Percentiles rank a stretch among this genome's conserved stretches.
These are phyloP conservation scores for Malurus cyaneus DNA, from an alignment of 2,113 vertebrate genomes.

Conservation along the genomic window DNA sequence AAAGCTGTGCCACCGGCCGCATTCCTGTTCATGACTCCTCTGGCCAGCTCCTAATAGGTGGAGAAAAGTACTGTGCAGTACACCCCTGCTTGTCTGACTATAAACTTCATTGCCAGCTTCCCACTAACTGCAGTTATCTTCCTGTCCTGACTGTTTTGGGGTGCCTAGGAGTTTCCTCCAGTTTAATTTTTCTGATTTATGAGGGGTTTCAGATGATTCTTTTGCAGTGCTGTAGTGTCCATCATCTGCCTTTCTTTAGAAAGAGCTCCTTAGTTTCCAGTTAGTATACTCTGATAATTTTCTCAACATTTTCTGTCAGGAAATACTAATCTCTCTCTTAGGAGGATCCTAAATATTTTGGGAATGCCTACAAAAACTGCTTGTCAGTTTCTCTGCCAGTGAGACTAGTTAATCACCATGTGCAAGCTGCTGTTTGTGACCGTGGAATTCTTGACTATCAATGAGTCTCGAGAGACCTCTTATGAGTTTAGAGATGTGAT, in stretches of 20 bases:
- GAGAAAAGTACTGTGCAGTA: not conserved
- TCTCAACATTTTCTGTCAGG: not conserved
- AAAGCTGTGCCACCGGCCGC: not conserved
- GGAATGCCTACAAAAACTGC: not conserved
- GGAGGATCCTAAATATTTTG: not conserved
- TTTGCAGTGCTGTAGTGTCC: not conserved
- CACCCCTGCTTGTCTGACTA: not conserved
- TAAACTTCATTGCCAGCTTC: not conserved
- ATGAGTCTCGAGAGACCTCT: not conserved
- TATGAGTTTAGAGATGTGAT: not conserved
- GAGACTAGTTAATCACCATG: not conserved
- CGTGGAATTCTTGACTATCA: not conserved
- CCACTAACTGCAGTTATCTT: not conserved
- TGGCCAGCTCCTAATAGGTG: not conserved
- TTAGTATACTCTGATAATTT: not conserved
- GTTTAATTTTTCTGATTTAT: not conserved
- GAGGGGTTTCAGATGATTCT: not conserved
- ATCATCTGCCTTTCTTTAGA: not conserved
- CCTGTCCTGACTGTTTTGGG: not conserved
- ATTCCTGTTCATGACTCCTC: not conserved
- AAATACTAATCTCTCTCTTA: not conserved
- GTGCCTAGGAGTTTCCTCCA: not conserved
- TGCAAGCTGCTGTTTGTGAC: not conserved
- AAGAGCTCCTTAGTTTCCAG: not conserved
- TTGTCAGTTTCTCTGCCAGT: not conserved